Conservation (phyloP, 2,797 vertebrate genomes). For the Crocidura indochinensis region DNA sequence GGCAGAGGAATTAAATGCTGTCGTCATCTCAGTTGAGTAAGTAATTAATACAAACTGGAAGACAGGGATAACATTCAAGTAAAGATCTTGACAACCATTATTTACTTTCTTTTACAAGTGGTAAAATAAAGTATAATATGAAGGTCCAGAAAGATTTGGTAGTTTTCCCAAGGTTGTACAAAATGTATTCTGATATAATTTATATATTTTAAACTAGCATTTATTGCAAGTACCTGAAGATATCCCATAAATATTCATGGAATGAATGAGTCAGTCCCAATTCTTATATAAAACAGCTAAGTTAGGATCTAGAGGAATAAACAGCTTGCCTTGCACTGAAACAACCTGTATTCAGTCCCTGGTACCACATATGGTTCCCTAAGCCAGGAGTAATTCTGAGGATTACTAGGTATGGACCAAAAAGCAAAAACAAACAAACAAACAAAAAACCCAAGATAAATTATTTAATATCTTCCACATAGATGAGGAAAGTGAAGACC, state of each 20-base stretch:
- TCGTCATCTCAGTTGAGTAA: conserved; percentile 97
- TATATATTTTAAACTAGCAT: background rate
- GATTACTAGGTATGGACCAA: too few relatives aligned
- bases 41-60: conserved; percentile 85
- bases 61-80: background rate
- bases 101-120: background rate
- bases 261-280: too few relatives aligned
- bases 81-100: background rate
- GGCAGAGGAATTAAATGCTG: conserved; percentile 94
- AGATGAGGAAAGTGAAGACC: background rate
- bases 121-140: background rate
- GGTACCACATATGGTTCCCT: background rate
- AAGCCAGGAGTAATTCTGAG: background rate
- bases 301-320: too few relatives aligned
- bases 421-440: too few relatives aligned
- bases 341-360: background rate
- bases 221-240: too few relatives aligned
- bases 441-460: background rate
- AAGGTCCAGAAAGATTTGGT: background rate
- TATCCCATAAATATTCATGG: too few relatives aligned
- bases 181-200: conserved; percentile 24
- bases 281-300: too few relatives aligned
- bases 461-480: conserved; percentile 39
- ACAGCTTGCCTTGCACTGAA: too few relatives aligned
- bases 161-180: background rate